A percentile compares a stretch with the other conserved stretches of the same genome.
phyloP scores from a whole-genome alignment of 2,113 vertebrate genomes.

The Pterocles burchelli region DNA sequence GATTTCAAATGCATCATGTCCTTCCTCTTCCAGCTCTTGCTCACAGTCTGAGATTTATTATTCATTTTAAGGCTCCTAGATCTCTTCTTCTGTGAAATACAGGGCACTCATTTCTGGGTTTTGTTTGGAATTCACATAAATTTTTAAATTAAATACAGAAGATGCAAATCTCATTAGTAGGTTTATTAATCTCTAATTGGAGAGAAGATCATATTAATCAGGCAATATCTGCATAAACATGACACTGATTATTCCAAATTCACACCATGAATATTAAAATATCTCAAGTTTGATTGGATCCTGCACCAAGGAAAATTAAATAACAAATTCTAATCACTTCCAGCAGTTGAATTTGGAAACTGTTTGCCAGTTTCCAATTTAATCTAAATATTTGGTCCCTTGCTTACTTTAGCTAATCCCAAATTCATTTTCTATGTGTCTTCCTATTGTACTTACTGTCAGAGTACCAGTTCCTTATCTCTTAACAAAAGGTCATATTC shows the following conservation, averaged over 20 bases:
- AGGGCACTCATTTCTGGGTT: background rate
- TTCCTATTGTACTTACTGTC: background rate
- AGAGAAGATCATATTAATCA: conserved; percentile 10
- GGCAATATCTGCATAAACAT: conserved; percentile 14
- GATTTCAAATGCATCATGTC: background rate
- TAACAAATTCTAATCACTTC: conserved; percentile 11
- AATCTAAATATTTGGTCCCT: background rate
- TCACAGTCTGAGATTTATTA: background rate
- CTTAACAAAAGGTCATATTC: background rate
- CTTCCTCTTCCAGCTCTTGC: background rate
- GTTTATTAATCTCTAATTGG: background rate
- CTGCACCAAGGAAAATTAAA: background rate
- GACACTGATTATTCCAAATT: background rate
- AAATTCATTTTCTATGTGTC: background rate
- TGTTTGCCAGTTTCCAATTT: background rate
- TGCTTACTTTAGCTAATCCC: background rate
- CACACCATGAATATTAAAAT: background rate
- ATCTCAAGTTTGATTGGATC: background rate
- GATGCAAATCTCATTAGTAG: background rate
- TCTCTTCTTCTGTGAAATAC: background rate
- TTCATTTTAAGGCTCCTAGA: background rate
- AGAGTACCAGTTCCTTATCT: background rate
- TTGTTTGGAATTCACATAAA: background rate
- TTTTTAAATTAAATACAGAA: background rate
- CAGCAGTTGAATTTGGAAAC: background rate